Conservation (phyloP, 1,140 invertebrate species). For the Drosophila paulistorum region DNA sequence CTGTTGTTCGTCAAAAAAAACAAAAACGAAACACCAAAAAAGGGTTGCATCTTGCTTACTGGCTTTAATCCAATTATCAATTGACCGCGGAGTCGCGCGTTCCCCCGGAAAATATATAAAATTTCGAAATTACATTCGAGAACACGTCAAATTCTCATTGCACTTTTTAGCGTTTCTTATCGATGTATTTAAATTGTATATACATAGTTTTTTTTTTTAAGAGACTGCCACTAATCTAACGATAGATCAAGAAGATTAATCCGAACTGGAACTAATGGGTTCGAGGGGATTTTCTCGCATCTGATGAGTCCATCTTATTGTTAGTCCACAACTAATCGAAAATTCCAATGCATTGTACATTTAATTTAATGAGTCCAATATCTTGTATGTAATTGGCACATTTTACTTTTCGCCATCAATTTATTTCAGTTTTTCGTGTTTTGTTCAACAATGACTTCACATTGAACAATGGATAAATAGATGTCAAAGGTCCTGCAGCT, state of each 20-base stretch:
- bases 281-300: too few species aligned
- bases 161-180: background rate
- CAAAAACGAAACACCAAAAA: slow-evolving; percentile 15
- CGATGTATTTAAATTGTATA: too few species aligned
- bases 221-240: too few species aligned
- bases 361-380: background rate
- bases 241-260: too few species aligned
- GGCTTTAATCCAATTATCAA: slow-evolving; percentile 68
- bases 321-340: too few species aligned
- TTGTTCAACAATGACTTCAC: background rate
- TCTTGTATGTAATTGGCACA: background rate
- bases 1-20: background rate
- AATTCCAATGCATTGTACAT: background rate
- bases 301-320: too few species aligned
- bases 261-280: too few species aligned
- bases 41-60: slow-evolving; percentile 34
- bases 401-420: background rate
- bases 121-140: background rate
- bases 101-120: background rate
- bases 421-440: slow-evolving; percentile 6
- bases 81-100: slow-evolving; percentile 63
- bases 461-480: slow-evolving; percentile 6
- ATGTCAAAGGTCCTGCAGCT: slow-evolving; percentile 9
- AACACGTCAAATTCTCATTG: background rate
- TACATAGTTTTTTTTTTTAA: too few species aligned